Percentiles rank a stretch among this genome's conserved stretches.
These are phyloP conservation scores for Phyto melanocephala DNA, from an alignment of 2,888 invertebrate species.

Conservation along the genomic window DNA sequence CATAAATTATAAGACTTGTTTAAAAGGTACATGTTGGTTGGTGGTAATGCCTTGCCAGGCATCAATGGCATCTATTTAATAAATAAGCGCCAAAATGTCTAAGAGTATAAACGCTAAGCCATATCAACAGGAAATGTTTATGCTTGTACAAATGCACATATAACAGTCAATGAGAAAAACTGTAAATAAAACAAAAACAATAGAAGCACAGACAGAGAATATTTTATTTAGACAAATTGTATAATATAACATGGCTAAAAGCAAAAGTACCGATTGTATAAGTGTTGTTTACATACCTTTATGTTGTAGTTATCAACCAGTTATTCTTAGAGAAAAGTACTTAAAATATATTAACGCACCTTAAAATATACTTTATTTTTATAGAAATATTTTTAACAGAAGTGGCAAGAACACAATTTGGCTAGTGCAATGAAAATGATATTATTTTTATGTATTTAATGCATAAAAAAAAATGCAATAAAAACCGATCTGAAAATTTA, in stretches of 20 bases:
- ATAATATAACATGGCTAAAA: constrained; percentile 37
- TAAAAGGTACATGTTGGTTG: neutral
- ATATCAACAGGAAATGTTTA: constrained; percentile 41
- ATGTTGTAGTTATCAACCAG: constrained; percentile 50
- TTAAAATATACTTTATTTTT: constrained; percentile 53
- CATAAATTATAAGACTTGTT: neutral
- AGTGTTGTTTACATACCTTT: constrained; percentile 55
- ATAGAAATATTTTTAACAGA: neutral
- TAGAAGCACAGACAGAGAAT: neutral
- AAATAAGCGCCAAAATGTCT: constrained; percentile 57
- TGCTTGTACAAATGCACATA: neutral
- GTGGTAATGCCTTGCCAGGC: neutral
- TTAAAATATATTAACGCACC: constrained; percentile 58
- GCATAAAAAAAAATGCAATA: too few relatives aligned
- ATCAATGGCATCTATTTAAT: neutral
- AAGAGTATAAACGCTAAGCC: constrained; percentile 4
- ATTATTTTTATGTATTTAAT: too few relatives aligned
- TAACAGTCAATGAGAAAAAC: constrained; percentile 50
- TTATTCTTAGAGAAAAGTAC: constrained; percentile 55
- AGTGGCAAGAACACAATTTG: neutral
- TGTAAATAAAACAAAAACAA: neutral
- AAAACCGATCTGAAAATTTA: too few relatives aligned
- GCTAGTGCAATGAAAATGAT: neutral
- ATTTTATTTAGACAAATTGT: neutral
- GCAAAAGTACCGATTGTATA: constrained; percentile 39